Percentiles rank a stretch among this genome's conserved stretches.
Conservation (phyloP, 1,140 invertebrate genomes). For the Drosophila mayri region DNA sequence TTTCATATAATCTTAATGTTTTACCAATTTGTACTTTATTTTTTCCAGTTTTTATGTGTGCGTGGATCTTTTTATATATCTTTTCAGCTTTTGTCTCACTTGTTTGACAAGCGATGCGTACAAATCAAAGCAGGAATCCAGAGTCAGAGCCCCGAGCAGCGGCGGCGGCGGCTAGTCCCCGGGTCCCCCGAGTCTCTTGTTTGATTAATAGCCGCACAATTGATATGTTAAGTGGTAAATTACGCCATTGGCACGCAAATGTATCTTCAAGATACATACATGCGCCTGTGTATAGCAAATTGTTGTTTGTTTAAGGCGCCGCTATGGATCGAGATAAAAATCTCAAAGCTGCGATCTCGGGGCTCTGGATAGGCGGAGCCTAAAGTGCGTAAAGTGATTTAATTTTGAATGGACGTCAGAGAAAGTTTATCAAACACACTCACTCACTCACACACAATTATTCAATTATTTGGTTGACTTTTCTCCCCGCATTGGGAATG, state of each 20-base stretch:
- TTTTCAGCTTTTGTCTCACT: slow-evolving; percentile 65
- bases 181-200: slow-evolving; percentile 49
- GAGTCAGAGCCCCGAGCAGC: slow-evolving; percentile 30
- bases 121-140: slow-evolving; percentile 78
- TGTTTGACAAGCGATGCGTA: slow-evolving; percentile 83
- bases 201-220: slow-evolving; percentile 83
- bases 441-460: slow-evolving; percentile 55
- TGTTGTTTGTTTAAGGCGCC: slow-evolving; percentile 81
- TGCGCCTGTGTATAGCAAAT: slow-evolving; percentile 50
- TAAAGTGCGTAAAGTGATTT: slow-evolving; percentile 72
- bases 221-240: slow-evolving; percentile 83
- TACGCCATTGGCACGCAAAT: slow-evolving; percentile 82
- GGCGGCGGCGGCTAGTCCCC: slow-evolving; percentile 3
- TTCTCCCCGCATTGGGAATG: slow-evolving; percentile 3
- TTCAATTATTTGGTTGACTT: slow-evolving; percentile 66
- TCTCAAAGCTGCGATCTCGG: slow-evolving; percentile 20
- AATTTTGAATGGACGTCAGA: slow-evolving; percentile 68
- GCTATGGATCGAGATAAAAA: slow-evolving; percentile 59
- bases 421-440: slow-evolving; percentile 49
- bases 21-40: background rate
- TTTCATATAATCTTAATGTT: too few species aligned
- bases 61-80: slow-evolving; percentile 43
- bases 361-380: slow-evolving; percentile 47
- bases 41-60: slow-evolving; percentile 6
- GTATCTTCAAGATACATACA: slow-evolving; percentile 54